phyloP scores from a whole-genome alignment of 2,888 invertebrate species.

The Neoscelio sp. region DNA sequence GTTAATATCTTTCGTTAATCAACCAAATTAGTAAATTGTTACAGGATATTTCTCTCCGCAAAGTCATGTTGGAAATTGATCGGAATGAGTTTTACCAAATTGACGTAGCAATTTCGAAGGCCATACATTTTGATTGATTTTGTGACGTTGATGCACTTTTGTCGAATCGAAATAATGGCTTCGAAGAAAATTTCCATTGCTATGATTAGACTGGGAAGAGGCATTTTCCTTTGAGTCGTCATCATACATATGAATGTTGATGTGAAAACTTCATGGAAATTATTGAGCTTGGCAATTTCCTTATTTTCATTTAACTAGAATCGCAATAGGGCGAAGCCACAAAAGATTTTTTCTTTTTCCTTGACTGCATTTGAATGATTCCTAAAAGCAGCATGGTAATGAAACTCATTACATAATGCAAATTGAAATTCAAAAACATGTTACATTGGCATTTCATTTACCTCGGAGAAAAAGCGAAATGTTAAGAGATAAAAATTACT shows the following conservation, averaged over 20 bases:
- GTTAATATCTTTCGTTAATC: too few relatives aligned
- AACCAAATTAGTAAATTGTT: too few relatives aligned
- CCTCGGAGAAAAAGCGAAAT: constrained; percentile 10
- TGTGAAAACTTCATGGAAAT: constrained; percentile 22
- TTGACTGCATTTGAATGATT: constrained; percentile 28
- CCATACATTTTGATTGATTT: constrained; percentile 29
- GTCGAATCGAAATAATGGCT: constrained; percentile 29
- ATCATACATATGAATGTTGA: constrained; percentile 24
- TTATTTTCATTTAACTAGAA: constrained; percentile 46
- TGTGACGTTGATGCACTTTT: constrained; percentile 21
- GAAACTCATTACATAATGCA: constrained; percentile 51
- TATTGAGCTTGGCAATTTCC: constrained; percentile 40
- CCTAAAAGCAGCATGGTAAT: constrained; percentile 31
- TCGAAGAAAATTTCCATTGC: constrained; percentile 21
- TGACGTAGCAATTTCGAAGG: constrained; percentile 3
- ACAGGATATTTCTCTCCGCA: neutral
- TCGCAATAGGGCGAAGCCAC: constrained; percentile 26
- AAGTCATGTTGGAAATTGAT: neutral
- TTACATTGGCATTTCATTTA: constrained; percentile 38
- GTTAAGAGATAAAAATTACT: constrained; percentile 7
- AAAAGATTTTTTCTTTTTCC: constrained; percentile 25
- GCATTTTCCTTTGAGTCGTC: constrained; percentile 26
- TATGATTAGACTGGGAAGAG: constrained; percentile 22
- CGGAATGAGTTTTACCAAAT: constrained; percentile 7
- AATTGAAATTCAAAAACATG: constrained; percentile 39